Evolutionary conservation across 2,113 vertebrate species (phyloP).

Genomic region (Bufo gargarizans): DNA sequence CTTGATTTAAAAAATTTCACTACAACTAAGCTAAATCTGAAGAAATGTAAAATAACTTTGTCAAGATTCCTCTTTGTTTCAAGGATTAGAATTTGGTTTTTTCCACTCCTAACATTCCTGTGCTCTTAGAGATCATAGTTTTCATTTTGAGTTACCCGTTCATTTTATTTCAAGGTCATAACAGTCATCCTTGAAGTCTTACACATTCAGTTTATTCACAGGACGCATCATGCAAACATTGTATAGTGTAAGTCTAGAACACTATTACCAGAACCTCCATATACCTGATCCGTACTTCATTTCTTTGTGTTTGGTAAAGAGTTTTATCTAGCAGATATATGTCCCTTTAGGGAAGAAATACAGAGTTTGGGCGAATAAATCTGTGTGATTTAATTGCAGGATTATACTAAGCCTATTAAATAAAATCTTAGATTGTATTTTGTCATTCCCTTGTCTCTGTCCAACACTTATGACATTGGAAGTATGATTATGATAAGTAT

Average conservation of each 20-base stretch:
- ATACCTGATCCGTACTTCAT: background rate
- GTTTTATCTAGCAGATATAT: conserved; percentile 60
- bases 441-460: conserved; percentile 57
- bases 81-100: background rate
- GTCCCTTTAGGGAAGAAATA: conserved; percentile 61
- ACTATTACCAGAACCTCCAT: background rate
- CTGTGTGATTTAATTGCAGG: conserved; percentile 61
- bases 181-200: background rate
- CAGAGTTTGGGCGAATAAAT: conserved; percentile 67
- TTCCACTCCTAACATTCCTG: background rate
- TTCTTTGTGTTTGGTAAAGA: conserved; percentile 32
- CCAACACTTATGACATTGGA: conserved; percentile 57
- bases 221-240: background rate
- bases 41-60: too few relatives aligned
- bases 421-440: conserved; percentile 60
- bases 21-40: too few relatives aligned
- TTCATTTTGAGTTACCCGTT: background rate
- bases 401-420: conserved; percentile 63
- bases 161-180: background rate
- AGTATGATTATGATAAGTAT: conserved; percentile 60
- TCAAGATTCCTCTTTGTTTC: too few relatives aligned
- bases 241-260: background rate
- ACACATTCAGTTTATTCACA: background rate
- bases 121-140: background rate
- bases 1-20: too few relatives aligned